Evolutionary conservation across 2,888 invertebrate species (phyloP).

Genomic region (Heliothis peltigera): DNA sequence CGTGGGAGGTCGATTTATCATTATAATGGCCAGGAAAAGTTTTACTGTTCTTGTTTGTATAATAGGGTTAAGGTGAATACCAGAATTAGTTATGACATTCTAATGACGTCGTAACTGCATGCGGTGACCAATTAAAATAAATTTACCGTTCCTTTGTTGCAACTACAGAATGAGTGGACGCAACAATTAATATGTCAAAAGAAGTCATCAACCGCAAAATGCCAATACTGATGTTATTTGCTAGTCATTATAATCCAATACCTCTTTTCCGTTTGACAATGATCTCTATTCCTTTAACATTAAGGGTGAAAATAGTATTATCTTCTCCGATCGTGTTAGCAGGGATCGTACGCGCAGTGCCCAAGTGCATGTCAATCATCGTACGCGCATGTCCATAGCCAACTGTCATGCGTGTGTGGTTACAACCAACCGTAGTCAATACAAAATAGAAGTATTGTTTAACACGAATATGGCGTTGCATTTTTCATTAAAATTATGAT

Average conservation of each 20-base stretch:
- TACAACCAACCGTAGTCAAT: constrained; percentile 41
- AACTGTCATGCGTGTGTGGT: constrained; percentile 64
- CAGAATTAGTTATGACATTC: constrained; percentile 16
- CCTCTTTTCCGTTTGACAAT: constrained; percentile 25
- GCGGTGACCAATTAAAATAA: constrained; percentile 9
- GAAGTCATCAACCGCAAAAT: constrained; percentile 54
- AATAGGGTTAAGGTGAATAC: constrained; percentile 31
- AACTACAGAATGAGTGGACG: constrained; percentile 15
- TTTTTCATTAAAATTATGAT: constrained; percentile 24
- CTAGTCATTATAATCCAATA: constrained; percentile 31
- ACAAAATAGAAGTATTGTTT: constrained; percentile 47
- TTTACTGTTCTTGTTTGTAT: constrained; percentile 43
- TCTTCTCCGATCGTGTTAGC: constrained; percentile 24
- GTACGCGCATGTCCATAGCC: constrained; percentile 71
- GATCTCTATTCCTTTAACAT: neutral
- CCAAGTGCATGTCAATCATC: constrained; percentile 67
- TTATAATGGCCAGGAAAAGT: constrained; percentile 32
- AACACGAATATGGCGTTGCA: constrained; percentile 27
- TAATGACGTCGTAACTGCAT: constrained; percentile 22
- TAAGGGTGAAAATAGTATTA: constrained; percentile 10
- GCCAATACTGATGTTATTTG: constrained; percentile 40
- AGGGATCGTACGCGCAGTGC: constrained; percentile 44
- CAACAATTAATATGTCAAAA: constrained; percentile 54
- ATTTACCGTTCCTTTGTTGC: constrained; percentile 19
- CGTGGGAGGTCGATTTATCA: constrained; percentile 65